Percentiles rank a stretch among this genome's conserved stretches.
These are phyloP conservation scores for Decapterus maruadsi DNA, from an alignment of 2,797 vertebrate genomes.

Conservation along the genomic window DNA sequence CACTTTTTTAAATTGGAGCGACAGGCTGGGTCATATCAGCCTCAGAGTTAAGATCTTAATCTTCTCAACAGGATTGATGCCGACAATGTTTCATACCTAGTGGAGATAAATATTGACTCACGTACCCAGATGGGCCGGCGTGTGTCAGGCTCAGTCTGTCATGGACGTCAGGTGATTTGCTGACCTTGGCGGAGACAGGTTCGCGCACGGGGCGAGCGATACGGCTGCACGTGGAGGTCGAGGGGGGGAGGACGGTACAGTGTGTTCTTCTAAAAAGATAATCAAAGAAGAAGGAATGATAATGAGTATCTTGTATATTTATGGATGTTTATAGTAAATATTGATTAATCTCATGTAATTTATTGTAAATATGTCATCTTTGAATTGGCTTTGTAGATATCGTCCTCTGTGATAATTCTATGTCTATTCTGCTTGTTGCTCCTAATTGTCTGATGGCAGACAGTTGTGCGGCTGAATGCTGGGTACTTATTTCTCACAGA, in stretches of 20 bases:
- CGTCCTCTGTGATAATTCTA: too few species aligned
- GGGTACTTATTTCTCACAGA: too few species aligned
- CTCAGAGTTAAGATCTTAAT: conserved; percentile 72
- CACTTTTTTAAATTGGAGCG: conserved; percentile 75
- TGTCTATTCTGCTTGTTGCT: too few species aligned
- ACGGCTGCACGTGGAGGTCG: conserved; percentile 28
- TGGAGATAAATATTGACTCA: conserved; percentile 69
- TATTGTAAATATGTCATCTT: too few species aligned
- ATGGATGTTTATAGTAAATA: too few species aligned
- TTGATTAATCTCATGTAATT: too few species aligned
- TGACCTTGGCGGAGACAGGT: conserved; percentile 58
- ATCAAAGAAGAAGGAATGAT: too few species aligned
- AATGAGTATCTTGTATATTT: too few species aligned
- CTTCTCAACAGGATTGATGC: conserved; percentile 62
- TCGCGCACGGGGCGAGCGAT: conserved; percentile 15
- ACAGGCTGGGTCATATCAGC: conserved; percentile 61
- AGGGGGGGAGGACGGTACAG: conserved; percentile 18
- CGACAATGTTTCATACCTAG: conserved; percentile 57
- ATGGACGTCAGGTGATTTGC: conserved; percentile 50
- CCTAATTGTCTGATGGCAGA: too few species aligned
- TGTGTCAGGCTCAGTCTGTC: conserved; percentile 35
- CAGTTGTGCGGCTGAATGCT: too few species aligned
- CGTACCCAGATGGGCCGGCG: conserved; percentile 33
- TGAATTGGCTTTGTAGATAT: too few species aligned
- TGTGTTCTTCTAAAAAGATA: conserved; percentile 2